Evolutionary conservation across 2,888 invertebrate species (phyloP).

Genomic region (Priapulus caudatus): DNA sequence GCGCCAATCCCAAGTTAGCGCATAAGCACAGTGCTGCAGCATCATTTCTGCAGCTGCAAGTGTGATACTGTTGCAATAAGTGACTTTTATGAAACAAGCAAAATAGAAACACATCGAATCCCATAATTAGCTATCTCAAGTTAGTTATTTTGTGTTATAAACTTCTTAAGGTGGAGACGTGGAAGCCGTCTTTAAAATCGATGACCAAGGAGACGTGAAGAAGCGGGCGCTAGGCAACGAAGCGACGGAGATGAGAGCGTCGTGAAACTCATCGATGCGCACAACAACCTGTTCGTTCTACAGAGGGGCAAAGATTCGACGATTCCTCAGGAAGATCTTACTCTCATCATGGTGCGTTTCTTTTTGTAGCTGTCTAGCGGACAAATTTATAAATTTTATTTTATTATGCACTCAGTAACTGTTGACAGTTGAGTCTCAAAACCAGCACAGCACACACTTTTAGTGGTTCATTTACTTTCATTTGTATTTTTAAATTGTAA

Average conservation of each 20-base stretch:
- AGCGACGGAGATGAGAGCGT: conserved; percentile 7
- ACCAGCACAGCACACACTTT: too few species aligned
- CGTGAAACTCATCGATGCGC: conserved; percentile 22
- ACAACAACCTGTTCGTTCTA: conserved; percentile 24
- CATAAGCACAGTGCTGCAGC: too few species aligned
- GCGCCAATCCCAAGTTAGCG: too few species aligned
- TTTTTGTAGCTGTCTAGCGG: too few species aligned
- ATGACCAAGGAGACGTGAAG: conserved; percentile 9
- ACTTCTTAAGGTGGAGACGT: conserved; percentile 15
- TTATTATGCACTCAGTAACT: too few species aligned
- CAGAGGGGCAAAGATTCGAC: conserved; percentile 22
- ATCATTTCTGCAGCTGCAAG: too few species aligned
- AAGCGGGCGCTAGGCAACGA: not conserved
- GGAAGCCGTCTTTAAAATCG: conserved; percentile 21
- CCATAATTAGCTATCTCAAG: not conserved
- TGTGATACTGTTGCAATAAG: too few species aligned
- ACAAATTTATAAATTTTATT: too few species aligned
- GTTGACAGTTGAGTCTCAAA: too few species aligned
- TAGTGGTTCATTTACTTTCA: too few species aligned
- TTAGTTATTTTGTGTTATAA: conserved; percentile 4
- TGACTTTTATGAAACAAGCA: too few species aligned
- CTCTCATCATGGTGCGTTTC: conserved; percentile 18
- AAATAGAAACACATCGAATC: conserved; percentile 4
- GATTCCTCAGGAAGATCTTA: conserved; percentile 22
- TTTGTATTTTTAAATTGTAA: too few species aligned